A percentile compares a stretch with the other conserved stretches of the same genome.
Evolutionary conservation across 92 coral and sea anemone genomes (phyloP).

Genomic region (Phenganax marumi): DNA sequence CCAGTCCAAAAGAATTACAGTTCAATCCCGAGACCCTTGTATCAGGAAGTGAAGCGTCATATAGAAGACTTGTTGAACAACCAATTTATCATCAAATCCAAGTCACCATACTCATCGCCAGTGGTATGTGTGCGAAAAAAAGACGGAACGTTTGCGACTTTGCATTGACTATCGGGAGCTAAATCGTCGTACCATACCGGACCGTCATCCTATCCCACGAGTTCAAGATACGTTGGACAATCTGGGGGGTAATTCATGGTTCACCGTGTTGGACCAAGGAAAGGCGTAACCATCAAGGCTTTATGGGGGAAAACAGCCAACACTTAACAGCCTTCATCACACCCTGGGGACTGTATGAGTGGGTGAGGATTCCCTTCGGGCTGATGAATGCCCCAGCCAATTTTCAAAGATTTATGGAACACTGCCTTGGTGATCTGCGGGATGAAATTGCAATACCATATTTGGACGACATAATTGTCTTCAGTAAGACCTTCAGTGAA

Average conservation of each 20-base stretch:
- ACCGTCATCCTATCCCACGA: slow-evolving; percentile 23
- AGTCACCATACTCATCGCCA: slow-evolving; percentile 11
- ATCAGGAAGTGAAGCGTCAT: too few relatives aligned
- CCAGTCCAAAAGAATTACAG: too few relatives aligned
- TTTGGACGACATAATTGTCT: slow-evolving; percentile 48
- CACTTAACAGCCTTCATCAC: slow-evolving; percentile 10
- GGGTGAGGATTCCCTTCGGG: slow-evolving; percentile 26
- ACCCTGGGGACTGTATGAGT: slow-evolving; percentile 32
- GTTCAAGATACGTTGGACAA: slow-evolving; percentile 14
- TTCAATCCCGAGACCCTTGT: too few relatives aligned
- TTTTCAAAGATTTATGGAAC: slow-evolving; percentile 35
- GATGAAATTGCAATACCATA: slow-evolving; percentile 31
- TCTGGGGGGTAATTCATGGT: slow-evolving; percentile 14
- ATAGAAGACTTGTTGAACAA: too few relatives aligned
- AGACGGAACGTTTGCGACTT: neutral
- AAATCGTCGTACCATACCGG: neutral
- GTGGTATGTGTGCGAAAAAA: slow-evolving; percentile 6
- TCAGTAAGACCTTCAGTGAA: slow-evolving; percentile 53
- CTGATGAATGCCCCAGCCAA: slow-evolving; percentile 9
- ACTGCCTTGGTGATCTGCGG: slow-evolving; percentile 15
- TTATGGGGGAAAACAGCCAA: neutral
- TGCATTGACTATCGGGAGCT: slow-evolving; percentile 7
- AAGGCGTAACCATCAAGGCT: slow-evolving; percentile 28
- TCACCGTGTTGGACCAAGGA: slow-evolving; percentile 19
- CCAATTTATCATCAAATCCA: neutral